These are phyloP conservation scores for Gari tellinella DNA, from an alignment of 2,888 invertebrate species.

Conservation along the genomic window DNA sequence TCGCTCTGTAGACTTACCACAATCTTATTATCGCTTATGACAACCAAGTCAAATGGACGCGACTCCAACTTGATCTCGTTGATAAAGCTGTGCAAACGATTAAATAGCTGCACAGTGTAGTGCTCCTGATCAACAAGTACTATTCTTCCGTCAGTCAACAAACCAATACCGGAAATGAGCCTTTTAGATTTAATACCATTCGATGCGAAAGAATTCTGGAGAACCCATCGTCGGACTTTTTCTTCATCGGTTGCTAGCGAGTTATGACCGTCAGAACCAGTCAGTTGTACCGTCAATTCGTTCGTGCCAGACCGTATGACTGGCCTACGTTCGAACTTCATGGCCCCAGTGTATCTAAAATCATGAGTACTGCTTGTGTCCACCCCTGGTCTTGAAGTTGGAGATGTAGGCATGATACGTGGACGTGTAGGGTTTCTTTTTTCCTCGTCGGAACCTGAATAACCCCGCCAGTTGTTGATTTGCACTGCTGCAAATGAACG, in stretches of 20 bases:
- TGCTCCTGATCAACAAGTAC: slow-evolving; percentile 57
- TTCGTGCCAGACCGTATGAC: background rate
- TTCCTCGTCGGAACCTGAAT: background rate
- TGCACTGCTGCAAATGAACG: slow-evolving; percentile 58
- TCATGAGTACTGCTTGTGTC: background rate
- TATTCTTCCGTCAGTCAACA: slow-evolving; percentile 46
- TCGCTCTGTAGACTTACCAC: slow-evolving; percentile 59
- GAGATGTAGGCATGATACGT: slow-evolving; percentile 1
- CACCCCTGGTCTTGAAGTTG: background rate
- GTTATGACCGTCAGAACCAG: background rate
- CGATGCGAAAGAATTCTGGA: slow-evolving; percentile 42
- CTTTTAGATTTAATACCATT: slow-evolving; percentile 47
- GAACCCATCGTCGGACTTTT: slow-evolving; percentile 49
- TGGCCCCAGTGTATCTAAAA: background rate
- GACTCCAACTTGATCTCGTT: slow-evolving; percentile 52
- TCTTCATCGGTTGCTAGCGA: slow-evolving; percentile 29
- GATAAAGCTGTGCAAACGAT: slow-evolving; percentile 30
- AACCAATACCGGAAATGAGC: slow-evolving; percentile 42
- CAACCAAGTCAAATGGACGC: slow-evolving; percentile 50
- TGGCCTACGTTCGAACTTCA: background rate
- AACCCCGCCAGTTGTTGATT: slow-evolving; percentile 23
- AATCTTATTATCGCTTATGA: slow-evolving; percentile 48
- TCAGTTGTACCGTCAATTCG: background rate
- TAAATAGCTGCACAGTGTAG: slow-evolving; percentile 52
- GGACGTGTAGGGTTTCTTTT: background rate